Evolutionary conservation across 2,888 invertebrate species (phyloP), one percentile per base, ranked within the genome.

Genomic region (Linnaemya vulpina): DNA sequence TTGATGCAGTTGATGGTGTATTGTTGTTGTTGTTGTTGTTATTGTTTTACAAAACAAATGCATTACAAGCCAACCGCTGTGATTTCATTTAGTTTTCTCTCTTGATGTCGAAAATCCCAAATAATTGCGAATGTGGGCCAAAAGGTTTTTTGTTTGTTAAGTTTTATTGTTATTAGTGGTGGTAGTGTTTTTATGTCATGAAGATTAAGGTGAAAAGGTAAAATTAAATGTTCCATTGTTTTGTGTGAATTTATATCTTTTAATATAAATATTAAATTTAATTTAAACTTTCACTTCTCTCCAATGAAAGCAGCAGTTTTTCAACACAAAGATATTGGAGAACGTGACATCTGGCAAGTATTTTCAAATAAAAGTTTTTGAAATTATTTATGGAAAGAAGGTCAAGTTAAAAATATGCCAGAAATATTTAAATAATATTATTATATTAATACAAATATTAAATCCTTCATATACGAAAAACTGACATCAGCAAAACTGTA

Each of bases 41-140:
- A 46, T 63, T 80, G 43, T 60, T 81, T 63, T 65, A 40, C 46
- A 78, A 85, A 79, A 85, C 78, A 85, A 85, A 85, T 85, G 78
- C 78, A 85, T 85, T 85, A 71, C 78, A 79, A 71, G 75, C 85
- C 85, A 82, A 85, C 85, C 82, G 78, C 85, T 85, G 85, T 85
- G 85, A 85, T 82, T 85, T 82, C 75, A 82, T 82, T 85, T 85
- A 79, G 82, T 82, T n/a, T n/a, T 82, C 65, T 58, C 82, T 78
- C 65, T 82, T 79, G 74, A 75, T 85, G 85, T 85, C 82, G 78
- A 85, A 84, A 82, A 71, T 85, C 85, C 85, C 82, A 85, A 85
- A 85, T 85, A 70, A 85, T 85, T 82, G 82, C 40, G 79, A 79
- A 82, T 85, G 75, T 85, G 78, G 78, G 82, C 75, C 85, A 85